A percentile compares a stretch with the other conserved stretches of the same genome.
Evolutionary conservation across 2,113 vertebrate species (phyloP).

Genomic region (Pituophis catenifer): DNA sequence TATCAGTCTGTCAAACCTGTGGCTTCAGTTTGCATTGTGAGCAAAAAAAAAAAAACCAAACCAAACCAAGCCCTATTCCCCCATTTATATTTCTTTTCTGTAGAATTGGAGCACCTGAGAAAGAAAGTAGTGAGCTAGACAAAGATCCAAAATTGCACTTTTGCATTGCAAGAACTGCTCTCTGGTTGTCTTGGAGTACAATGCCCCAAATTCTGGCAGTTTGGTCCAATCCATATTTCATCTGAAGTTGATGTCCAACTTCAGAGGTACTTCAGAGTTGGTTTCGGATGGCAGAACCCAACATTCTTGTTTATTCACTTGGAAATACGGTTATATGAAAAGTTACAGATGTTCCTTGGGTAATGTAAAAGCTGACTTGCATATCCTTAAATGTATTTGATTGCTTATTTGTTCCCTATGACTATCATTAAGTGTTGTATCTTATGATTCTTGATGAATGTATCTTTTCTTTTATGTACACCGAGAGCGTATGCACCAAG

Average conservation of each 20-base stretch:
- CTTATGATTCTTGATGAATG: too few species aligned
- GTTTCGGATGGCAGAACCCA: not conserved
- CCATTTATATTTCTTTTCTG: not conserved
- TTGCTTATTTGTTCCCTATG: too few species aligned
- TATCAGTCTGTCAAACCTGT: not conserved
- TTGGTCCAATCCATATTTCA: not conserved
- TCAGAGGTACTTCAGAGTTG: not conserved
- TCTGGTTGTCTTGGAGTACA: not conserved
- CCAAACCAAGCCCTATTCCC: not conserved
- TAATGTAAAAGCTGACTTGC: not conserved
- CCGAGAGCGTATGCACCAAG: too few species aligned
- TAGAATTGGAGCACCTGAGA: not conserved
- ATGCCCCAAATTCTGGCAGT: not conserved
- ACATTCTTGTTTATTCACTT: not conserved
- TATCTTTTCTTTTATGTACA: too few species aligned
- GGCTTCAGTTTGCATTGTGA: not conserved
- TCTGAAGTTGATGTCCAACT: not conserved
- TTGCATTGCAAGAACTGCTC: not conserved
- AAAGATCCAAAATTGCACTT: not conserved
- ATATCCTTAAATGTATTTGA: not conserved
- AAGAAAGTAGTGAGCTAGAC: not conserved
- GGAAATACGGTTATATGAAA: not conserved
- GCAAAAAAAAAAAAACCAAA: not conserved
- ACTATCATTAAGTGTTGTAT: too few species aligned
- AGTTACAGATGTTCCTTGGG: not conserved